Evolutionary conservation across 2,797 vertebrate species (phyloP).

Genomic region (Myoxocephalus aenaeus): DNA sequence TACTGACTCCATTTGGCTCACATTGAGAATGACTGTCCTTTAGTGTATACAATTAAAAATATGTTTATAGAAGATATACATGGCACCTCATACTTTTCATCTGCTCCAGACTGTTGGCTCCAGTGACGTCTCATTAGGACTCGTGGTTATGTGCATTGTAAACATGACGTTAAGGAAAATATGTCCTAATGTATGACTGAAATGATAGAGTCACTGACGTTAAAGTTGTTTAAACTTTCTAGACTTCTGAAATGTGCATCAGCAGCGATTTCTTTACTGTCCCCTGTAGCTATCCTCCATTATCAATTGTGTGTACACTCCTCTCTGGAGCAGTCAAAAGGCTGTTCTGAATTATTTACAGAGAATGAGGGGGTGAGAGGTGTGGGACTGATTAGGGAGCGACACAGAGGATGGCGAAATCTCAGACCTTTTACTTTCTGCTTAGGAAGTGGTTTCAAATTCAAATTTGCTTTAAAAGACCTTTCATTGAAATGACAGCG

Average conservation of each 20-base stretch:
- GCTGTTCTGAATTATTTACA: constrained; percentile 80
- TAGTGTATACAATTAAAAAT: background rate
- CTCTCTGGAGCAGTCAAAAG: constrained; percentile 55
- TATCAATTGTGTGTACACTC: constrained; percentile 51
- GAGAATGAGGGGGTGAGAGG: constrained; percentile 71
- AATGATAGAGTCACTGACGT: background rate
- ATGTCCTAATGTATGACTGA: background rate
- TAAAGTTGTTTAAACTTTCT: constrained; percentile 20
- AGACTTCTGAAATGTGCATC: constrained; percentile 39
- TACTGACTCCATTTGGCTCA: background rate
- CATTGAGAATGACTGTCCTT: background rate
- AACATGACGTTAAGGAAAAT: background rate
- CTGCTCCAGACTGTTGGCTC: background rate
- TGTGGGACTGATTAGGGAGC: constrained; percentile 74
- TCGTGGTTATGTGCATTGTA: background rate
- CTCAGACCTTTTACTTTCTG: constrained; percentile 59
- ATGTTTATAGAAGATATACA: background rate
- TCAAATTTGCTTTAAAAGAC: constrained; percentile 36
- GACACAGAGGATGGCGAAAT: constrained; percentile 71
- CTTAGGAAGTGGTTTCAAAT: constrained; percentile 58
- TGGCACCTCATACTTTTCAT: background rate
- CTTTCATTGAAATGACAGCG: constrained; percentile 46
- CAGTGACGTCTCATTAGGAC: background rate
- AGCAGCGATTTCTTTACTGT: constrained; percentile 31
- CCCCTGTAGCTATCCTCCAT: constrained; percentile 26